Conservation (phyloP, 1,140 invertebrate species). For the Drosophila teissieri region DNA sequence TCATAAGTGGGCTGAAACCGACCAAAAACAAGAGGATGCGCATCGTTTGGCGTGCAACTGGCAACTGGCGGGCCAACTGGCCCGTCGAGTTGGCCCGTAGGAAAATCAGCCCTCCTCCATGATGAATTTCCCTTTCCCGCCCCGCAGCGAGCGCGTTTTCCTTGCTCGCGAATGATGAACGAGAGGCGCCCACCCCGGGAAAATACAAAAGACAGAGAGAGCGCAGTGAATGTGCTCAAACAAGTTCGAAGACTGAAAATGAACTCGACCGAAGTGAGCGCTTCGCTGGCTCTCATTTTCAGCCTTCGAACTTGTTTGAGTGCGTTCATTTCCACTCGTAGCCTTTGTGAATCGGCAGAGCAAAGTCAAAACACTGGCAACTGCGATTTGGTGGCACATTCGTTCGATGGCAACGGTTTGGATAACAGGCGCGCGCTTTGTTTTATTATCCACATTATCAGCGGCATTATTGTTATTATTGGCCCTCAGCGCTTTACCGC, state of each 20-base stretch:
- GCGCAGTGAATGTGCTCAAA: slow-evolving; percentile 9
- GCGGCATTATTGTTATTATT: slow-evolving; percentile 84
- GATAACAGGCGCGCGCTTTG: slow-evolving; percentile 84
- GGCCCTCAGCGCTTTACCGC: slow-evolving; percentile 60
- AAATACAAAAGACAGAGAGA: background rate
- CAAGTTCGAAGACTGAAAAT: slow-evolving; percentile 38
- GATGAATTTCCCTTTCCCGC: slow-evolving; percentile 68
- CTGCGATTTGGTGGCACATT: slow-evolving; percentile 84
- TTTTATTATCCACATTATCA: slow-evolving; percentile 85
- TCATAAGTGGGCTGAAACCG: slow-evolving; percentile 4
- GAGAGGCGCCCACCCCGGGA: slow-evolving; percentile 33
- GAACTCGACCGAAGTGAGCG: slow-evolving; percentile 17
- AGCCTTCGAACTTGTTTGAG: slow-evolving; percentile 35
- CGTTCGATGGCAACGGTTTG: slow-evolving; percentile 84
- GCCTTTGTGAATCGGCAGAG: background rate
- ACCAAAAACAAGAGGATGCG: slow-evolving; percentile 18
- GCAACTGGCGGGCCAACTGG: slow-evolving; percentile 31
- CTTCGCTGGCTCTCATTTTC: slow-evolving; percentile 48
- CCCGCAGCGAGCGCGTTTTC: slow-evolving; percentile 59
- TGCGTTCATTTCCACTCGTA: slow-evolving; percentile 19
- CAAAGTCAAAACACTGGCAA: slow-evolving; percentile 84
- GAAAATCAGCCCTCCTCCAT: slow-evolving; percentile 82
- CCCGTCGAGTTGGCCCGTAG: slow-evolving; percentile 69
- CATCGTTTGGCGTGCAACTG: slow-evolving; percentile 43
- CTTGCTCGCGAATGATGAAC: slow-evolving; percentile 65